A percentile compares a stretch with the other conserved stretches of the same genome.
These are phyloP conservation scores for Somateria mollissima DNA, from an alignment of 2,797 vertebrate genomes.

Conservation along the genomic window DNA sequence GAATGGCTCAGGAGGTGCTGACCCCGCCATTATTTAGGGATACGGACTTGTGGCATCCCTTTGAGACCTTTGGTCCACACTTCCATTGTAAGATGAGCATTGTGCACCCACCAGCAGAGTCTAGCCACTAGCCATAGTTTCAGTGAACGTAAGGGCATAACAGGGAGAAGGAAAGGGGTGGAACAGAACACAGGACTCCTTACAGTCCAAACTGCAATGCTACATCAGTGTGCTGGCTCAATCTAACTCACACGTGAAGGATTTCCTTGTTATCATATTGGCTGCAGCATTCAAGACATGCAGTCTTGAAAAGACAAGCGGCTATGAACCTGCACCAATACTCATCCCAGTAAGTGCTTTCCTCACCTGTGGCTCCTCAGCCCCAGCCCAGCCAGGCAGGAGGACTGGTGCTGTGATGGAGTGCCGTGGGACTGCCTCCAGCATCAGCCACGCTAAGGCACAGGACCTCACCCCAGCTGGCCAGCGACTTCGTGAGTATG, in stretches of 20 bases:
- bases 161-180: neutral
- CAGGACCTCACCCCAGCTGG: neutral
- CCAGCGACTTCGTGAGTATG: neutral
- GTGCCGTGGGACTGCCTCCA: neutral
- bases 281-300: neutral
- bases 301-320: neutral
- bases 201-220: neutral
- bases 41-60: neutral
- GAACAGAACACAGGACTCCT: neutral
- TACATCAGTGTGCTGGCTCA: accelerated
- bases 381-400: neutral
- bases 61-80: neutral
- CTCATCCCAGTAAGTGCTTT: neutral
- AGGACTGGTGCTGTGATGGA: neutral
- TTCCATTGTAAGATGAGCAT: neutral
- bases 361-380: accelerated
- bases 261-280: neutral
- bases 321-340: neutral
- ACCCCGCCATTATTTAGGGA: neutral
- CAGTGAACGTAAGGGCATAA: neutral
- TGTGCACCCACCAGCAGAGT: neutral
- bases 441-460: neutral
- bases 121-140: neutral
- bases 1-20: neutral
- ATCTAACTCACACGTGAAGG: neutral